phyloP scores from a whole-genome alignment of 2,113 vertebrate species.

The Ariopsis seemanni region DNA sequence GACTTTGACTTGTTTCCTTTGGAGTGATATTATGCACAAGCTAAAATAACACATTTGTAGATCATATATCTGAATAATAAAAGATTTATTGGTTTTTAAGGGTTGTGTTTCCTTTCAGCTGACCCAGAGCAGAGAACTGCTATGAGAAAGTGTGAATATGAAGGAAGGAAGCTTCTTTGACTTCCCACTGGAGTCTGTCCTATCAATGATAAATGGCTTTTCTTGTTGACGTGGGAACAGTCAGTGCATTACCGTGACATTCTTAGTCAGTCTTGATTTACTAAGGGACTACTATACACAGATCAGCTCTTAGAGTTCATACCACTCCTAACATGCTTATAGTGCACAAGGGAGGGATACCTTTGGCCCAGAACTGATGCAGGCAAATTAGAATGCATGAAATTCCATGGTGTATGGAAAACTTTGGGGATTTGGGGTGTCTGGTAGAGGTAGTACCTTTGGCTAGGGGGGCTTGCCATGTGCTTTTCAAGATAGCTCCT shows the following conservation, averaged over 20 bases:
- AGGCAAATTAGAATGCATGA: not conserved
- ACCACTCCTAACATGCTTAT: slow-evolving; percentile 20
- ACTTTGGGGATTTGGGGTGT: not conserved
- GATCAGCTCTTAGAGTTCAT: slow-evolving; percentile 32
- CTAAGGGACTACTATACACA: slow-evolving; percentile 35
- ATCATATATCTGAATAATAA: not conserved
- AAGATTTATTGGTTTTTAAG: slow-evolving; percentile 4
- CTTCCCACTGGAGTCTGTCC: slow-evolving; percentile 54
- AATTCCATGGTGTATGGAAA: not conserved
- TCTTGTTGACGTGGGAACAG: slow-evolving; percentile 63
- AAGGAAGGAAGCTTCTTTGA: slow-evolving; percentile 47
- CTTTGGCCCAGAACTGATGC: not conserved
- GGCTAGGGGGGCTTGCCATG: too few species aligned
- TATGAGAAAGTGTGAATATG: slow-evolving; percentile 25
- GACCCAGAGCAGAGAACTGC: slow-evolving; percentile 30
- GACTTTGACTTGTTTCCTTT: not conserved
- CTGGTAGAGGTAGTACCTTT: too few species aligned
- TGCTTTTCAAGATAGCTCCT: too few species aligned
- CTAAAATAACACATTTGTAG: not conserved
- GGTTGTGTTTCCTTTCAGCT: slow-evolving; percentile 30
- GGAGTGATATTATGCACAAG: not conserved
- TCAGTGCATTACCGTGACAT: slow-evolving; percentile 64
- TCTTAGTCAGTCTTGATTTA: slow-evolving; percentile 48
- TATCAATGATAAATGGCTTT: slow-evolving; percentile 68
- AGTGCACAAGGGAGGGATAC: not conserved